Evolutionary conservation across 2,113 vertebrate species (phyloP).

Genomic region (Pterophyllum scalare): DNA sequence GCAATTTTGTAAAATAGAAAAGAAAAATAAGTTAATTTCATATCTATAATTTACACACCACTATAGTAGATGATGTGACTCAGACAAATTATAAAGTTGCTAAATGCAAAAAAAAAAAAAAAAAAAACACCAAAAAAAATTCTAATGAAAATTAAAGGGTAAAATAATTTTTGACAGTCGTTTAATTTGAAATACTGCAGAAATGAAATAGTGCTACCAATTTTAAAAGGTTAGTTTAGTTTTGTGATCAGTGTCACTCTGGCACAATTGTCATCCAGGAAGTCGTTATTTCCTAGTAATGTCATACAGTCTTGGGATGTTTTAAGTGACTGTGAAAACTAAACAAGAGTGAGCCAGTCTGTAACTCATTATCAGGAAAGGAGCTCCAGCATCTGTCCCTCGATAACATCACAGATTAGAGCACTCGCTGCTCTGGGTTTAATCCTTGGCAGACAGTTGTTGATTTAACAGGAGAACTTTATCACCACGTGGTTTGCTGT

Average conservation of each 20-base stretch:
- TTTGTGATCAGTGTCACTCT: slow-evolving; percentile 3
- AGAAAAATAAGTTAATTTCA: not conserved
- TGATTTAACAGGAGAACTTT: slow-evolving; percentile 59
- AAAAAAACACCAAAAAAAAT: not conserved
- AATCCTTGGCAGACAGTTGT: slow-evolving; percentile 62
- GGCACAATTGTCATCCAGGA: slow-evolving; percentile 16
- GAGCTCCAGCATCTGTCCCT: slow-evolving; percentile 59
- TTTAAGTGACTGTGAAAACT: slow-evolving; percentile 59
- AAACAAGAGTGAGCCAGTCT: slow-evolving; percentile 56
- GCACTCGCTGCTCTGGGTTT: slow-evolving; percentile 48
- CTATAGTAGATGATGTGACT: not conserved
- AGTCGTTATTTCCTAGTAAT: slow-evolving; percentile 28
- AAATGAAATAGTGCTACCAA: not conserved
- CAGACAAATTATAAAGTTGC: not conserved
- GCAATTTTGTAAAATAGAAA: not conserved
- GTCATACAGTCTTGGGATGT: slow-evolving; percentile 45
- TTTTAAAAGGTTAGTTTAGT: not conserved
- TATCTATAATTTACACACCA: not conserved
- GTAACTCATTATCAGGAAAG: slow-evolving; percentile 59
- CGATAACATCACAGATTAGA: slow-evolving; percentile 65
- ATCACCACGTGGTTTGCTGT: slow-evolving; percentile 52
- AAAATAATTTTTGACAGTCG: not conserved
- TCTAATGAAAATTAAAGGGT: not conserved
- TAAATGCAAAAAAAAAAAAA: not conserved
- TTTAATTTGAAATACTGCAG: not conserved